Percentiles rank a stretch among this genome's conserved stretches.
These are phyloP conservation scores for Pediacus dermestoides DNA, from an alignment of 2,888 invertebrate species.

Conservation along the genomic window DNA sequence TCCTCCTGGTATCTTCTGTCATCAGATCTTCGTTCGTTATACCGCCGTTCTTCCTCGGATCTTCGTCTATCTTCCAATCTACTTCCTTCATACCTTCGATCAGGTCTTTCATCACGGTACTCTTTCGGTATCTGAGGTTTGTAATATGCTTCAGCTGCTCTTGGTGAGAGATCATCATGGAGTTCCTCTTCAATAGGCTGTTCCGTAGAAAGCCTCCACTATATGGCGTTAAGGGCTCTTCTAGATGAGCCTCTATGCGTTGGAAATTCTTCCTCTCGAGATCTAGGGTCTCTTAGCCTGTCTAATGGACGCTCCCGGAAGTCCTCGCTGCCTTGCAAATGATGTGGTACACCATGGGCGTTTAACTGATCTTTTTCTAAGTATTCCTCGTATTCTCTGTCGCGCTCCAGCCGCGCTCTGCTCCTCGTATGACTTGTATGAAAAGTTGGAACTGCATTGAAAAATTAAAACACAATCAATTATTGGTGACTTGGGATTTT, in stretches of 20 bases:
- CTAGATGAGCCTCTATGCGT: slow-evolving; percentile 61
- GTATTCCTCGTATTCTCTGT: slow-evolving; percentile 56
- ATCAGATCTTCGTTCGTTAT: slow-evolving; percentile 16
- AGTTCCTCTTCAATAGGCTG: slow-evolving; percentile 51
- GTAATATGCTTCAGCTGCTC: slow-evolving; percentile 41
- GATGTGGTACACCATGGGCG: slow-evolving; percentile 34
- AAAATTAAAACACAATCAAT: slow-evolving; percentile 12
- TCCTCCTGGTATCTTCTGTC: slow-evolving; percentile 20
- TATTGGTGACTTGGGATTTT: too few relatives aligned
- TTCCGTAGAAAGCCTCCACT: slow-evolving; percentile 56
- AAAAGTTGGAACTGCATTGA: slow-evolving; percentile 47
- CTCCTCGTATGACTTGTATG: slow-evolving; percentile 49
- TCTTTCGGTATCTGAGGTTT: slow-evolving; percentile 47
- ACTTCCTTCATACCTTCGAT: slow-evolving; percentile 20
- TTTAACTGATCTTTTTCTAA: slow-evolving; percentile 40
- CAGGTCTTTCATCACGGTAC: slow-evolving; percentile 41
- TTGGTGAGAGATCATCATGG: slow-evolving; percentile 46
- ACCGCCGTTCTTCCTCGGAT: slow-evolving; percentile 24
- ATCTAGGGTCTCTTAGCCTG: slow-evolving; percentile 39
- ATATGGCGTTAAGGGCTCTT: slow-evolving; percentile 72
- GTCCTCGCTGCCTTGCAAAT: slow-evolving; percentile 44
- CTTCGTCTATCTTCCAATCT: slow-evolving; percentile 19
- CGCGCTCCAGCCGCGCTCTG: slow-evolving; percentile 54
- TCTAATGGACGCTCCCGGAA: slow-evolving; percentile 43
- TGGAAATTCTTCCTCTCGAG: slow-evolving; percentile 47